Evolutionary conservation across 2,888 invertebrate genomes (phyloP).

Genomic region (Plebejus argus): DNA sequence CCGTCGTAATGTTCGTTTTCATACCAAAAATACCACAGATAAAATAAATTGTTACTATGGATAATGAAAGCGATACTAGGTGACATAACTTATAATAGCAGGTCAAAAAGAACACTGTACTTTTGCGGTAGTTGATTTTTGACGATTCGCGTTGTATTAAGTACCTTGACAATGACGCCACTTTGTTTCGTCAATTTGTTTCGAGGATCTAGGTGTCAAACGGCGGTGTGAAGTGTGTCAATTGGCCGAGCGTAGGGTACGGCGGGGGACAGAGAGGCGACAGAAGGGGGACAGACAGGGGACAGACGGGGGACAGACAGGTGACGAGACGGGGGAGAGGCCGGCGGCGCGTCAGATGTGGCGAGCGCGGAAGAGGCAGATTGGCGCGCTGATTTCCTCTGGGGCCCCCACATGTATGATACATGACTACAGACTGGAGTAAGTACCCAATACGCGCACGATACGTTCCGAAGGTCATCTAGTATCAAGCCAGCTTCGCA

Average conservation of each 20-base stretch:
- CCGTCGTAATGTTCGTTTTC: not conserved
- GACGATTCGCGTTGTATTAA: no score
- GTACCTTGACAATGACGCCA: not conserved
- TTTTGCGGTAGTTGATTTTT: no score
- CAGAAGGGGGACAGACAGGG: conserved; percentile 21
- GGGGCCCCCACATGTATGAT: conserved; percentile 37
- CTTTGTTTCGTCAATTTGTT: not conserved
- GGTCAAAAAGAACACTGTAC: no score
- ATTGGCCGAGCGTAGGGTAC: not conserved
- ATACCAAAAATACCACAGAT: not conserved
- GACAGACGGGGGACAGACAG: not conserved
- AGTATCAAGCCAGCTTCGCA: not conserved
- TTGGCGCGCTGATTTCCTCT: conserved; percentile 47
- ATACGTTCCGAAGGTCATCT: not conserved
- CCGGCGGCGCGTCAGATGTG: conserved; percentile 29
- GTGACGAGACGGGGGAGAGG: conserved; percentile 23
- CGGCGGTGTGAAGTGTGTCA: conserved; percentile 13
- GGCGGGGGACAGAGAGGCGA: not conserved
- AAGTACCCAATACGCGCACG: not conserved
- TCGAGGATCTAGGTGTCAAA: not conserved
- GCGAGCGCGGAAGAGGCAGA: conserved; percentile 44
- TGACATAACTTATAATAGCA: no score
- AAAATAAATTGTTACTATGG: not conserved
- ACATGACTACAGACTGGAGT: not conserved
- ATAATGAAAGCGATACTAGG: no score